phyloP scores from a whole-genome alignment of 2,888 invertebrate genomes.

The Pyralis farinalis region DNA sequence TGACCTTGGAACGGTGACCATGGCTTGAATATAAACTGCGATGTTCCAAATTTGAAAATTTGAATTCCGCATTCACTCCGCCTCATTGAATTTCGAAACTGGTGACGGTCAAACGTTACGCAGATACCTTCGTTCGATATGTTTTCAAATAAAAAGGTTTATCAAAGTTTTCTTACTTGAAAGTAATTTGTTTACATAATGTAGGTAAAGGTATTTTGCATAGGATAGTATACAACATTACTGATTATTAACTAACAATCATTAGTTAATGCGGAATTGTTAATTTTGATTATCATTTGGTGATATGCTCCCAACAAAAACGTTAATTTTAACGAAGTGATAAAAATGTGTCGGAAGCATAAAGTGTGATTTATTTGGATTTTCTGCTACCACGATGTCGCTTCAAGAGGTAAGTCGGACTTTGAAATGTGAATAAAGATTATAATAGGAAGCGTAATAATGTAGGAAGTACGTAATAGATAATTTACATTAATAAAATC shows the following conservation, averaged over 20 bases:
- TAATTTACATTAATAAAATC: too few relatives aligned
- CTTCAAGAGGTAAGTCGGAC: conserved; percentile 61
- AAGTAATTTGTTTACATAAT: neutral
- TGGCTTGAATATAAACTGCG: conserved; percentile 40
- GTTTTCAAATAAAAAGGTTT: neutral
- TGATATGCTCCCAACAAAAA: conserved; percentile 30
- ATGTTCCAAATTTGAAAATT: conserved; percentile 58
- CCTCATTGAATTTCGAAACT: too few relatives aligned
- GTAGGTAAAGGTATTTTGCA: too few relatives aligned
- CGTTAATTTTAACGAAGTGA: conserved; percentile 39
- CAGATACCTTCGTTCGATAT: conserved; percentile 1
- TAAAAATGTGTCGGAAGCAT: conserved; percentile 55
- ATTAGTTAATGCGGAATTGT: conserved; percentile 13
- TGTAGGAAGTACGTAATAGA: too few relatives aligned
- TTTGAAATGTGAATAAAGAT: too few relatives aligned
- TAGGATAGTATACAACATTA: conserved; percentile 10
- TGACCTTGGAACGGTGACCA: conserved; percentile 53
- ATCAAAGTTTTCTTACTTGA: too few relatives aligned
- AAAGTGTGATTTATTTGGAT: conserved; percentile 38
- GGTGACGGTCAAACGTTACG: neutral
- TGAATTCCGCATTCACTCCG: conserved; percentile 42
- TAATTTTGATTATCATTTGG: conserved; percentile 7
- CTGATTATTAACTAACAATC: conserved; percentile 12
- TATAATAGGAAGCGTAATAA: too few relatives aligned
- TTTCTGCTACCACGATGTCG: conserved; percentile 47